Evolutionary conservation across 2,888 invertebrate genomes (phyloP), one percentile per base, ranked within the genome.

Genomic region (Brachypterus glaber): DNA sequence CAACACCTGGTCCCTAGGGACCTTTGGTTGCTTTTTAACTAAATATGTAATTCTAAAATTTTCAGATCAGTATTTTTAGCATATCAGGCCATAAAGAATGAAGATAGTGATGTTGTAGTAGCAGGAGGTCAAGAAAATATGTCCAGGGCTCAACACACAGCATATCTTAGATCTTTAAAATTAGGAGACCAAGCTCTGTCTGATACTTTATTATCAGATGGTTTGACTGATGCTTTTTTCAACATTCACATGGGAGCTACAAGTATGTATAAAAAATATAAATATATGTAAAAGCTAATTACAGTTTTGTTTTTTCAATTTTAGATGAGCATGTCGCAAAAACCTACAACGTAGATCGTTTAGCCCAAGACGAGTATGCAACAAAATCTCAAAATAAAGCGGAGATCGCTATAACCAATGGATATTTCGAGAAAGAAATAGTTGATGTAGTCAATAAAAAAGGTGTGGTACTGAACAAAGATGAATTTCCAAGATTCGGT

Each of bases 41-140:
- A n/a, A n/a, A n/a, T n/a, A n/a, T n/a, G n/a, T n/a, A n/a, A n/a
- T n/a, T n/a, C n/a, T n/a, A n/a, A n/a, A n/a, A 12, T 32, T 49
- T 47, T 43, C 39, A 79, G 81, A 61, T 64, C 79, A 17, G 76
- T 88, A 18, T 69, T 68, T 12, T 64, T 79, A 50, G 88, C 77
- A 8, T 79, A 72, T 49, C 75, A 79, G 58, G 72, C 82, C 1
- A 79, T 88, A 40, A 71, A 71, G 44, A 60, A 67, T 33, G 81
- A 79, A 3, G 83, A 85, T 52, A 68, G 76, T 2, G 61, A 68
- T 15, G 67, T 86, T 43, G 74, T 85, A 3, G 71, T 89, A 13
- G 80, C 81, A 50, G 87, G 86, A 17, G 89, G 89, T 0, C 86
- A 86, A 66, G 89, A 89, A 63, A 81, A 68, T 50, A 89, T 89